Evolutionary conservation across 2,888 invertebrate genomes (phyloP).

Genomic region (Leptinotarsa rubiginosa): DNA sequence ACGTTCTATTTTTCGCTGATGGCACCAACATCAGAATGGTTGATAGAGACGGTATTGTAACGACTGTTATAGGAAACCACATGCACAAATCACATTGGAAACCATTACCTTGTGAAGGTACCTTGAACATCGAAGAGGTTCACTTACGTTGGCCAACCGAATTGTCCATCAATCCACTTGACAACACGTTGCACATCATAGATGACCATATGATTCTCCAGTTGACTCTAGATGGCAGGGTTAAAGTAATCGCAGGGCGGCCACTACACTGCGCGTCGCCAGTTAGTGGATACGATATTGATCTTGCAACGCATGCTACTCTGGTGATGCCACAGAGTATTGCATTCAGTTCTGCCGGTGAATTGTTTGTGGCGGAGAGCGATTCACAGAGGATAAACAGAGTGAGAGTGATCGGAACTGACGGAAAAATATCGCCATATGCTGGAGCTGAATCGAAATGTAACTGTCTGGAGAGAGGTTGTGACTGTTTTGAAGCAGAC

Average conservation of each 20-base stretch:
- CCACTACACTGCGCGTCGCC: constrained; percentile 93
- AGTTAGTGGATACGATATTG: constrained; percentile 82
- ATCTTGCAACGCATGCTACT: constrained; percentile 90
- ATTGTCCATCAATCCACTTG: constrained; percentile 92
- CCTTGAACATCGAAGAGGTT: constrained; percentile 91
- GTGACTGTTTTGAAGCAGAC: constrained; percentile 93
- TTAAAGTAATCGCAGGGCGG: constrained; percentile 92
- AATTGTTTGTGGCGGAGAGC: constrained; percentile 94
- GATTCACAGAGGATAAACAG: constrained; percentile 95
- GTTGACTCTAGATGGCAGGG: constrained; percentile 89
- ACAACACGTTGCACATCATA: constrained; percentile 94
- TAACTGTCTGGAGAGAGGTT: constrained; percentile 90
- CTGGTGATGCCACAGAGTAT: constrained; percentile 95
- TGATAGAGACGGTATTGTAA: constrained; percentile 90
- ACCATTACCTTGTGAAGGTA: constrained; percentile 92
- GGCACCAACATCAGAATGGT: constrained; percentile 94
- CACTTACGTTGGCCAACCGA: constrained; percentile 97
- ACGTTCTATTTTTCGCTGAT: constrained; percentile 94
- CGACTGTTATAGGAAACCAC: constrained; percentile 91
- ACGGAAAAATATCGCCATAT: constrained; percentile 92
- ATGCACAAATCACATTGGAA: constrained; percentile 95
- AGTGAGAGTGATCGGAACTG: constrained; percentile 90
- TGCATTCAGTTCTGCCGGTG: constrained; percentile 91
- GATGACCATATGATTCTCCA: constrained; percentile 96
- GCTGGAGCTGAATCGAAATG: constrained; percentile 95